phyloP scores from a whole-genome alignment of 1,140 invertebrate species.

The Zaprionus tsacasi region DNA sequence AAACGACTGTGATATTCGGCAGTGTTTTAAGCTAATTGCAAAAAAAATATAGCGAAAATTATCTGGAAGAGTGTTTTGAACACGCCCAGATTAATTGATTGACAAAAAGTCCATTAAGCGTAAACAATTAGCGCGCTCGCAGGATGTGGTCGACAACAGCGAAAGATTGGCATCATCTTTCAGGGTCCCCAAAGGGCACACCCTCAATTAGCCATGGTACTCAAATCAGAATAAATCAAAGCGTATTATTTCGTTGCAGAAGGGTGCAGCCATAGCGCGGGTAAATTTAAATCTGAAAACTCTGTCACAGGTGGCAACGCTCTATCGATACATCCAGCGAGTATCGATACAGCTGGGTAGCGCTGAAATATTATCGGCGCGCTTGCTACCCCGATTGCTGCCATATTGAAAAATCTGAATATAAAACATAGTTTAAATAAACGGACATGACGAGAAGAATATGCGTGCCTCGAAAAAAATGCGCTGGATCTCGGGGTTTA shows the following conservation, averaged over 20 bases:
- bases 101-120: slow-evolving; percentile 27
- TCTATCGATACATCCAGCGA: neutral
- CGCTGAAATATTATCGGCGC: slow-evolving; percentile 18
- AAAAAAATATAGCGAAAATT: neutral
- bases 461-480: too few species aligned
- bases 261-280: slow-evolving; percentile 10
- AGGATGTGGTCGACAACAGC: slow-evolving; percentile 33
- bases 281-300: neutral
- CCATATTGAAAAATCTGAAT: neutral
- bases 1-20: slow-evolving; percentile 14
- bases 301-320: neutral
- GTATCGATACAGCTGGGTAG: neutral
- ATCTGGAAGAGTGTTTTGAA: slow-evolving; percentile 1
- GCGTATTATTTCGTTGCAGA: neutral
- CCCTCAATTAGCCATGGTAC: slow-evolving; percentile 25
- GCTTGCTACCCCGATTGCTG: too few species aligned
- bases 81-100: slow-evolving; percentile 50
- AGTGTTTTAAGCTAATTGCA: slow-evolving; percentile 35
- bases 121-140: slow-evolving; percentile 35
- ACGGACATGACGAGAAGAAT: too few species aligned
- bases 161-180: slow-evolving; percentile 24
- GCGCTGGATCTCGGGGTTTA: too few species aligned
- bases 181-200: slow-evolving; percentile 13
- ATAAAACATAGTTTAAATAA: too few species aligned
- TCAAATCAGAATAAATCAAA: slow-evolving; percentile 26